Evolutionary conservation across 2,797 vertebrate genomes (phyloP), one percentile per base, ranked within the genome.

Genomic region (Balearica regulorum): DNA sequence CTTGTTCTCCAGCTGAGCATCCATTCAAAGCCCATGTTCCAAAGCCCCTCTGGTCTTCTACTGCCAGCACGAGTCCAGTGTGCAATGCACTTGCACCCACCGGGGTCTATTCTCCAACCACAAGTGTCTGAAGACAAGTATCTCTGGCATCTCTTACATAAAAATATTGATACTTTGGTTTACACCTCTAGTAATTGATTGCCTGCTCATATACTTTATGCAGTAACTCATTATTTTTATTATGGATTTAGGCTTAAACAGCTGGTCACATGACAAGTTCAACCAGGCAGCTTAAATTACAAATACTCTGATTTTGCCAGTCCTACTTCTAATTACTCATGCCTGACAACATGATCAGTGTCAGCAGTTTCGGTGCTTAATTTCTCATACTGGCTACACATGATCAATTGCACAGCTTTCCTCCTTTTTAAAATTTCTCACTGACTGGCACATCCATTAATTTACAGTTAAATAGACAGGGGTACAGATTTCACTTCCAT

Each of bases 391-490:
- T 48, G 37, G 58, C 78, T 70, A 51, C 20, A n/a, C 35, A 90
- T 41, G 48, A 95, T 58, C 54, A 90, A 68, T 77, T 46, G 71
- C 53, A 90, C 9, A 35, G 71, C 57, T 70, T 70, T 85, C 55
- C 28, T 73, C 24, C 53, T 53, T 77, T 93, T 70, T 22, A 79
- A 87, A 89, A 80, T 76, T 87, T 89, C 68, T 89, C 55, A 70
- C 83, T 68, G 83, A 79, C 37, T 84, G 78, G 73, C 69, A 91
- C 55, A 68, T 89, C 24, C 44, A 87, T 93, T 85, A 95, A 89
- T 77, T 94, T 93, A 87, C 66, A 93, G 75, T 41, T 76, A 54
- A 92, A 83, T 3, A 92, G 58, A 51, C 54, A 62, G 14, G 48
- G 68, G 43, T 84, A n/a, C 35, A 69, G 54, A 51, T 33, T 85